Evolutionary conservation across 2,888 invertebrate species (phyloP), one percentile per base, ranked within the genome.

Genomic region (Sturmia bella): DNA sequence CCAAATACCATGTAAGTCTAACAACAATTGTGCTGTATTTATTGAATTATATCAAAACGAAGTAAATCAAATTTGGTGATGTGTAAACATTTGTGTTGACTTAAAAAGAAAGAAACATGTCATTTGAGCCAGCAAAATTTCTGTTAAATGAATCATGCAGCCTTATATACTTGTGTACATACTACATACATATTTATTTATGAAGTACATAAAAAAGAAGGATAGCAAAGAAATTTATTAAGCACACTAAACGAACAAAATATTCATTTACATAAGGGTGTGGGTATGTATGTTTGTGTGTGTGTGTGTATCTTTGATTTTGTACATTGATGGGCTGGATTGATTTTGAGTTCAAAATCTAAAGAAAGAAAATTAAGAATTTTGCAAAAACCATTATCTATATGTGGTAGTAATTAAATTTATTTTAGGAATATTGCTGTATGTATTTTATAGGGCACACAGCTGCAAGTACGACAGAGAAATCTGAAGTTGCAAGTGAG

Each of bases 401-500:
- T n/a, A n/a, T n/a, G n/a, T n/a, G n/a, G n/a, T n/a, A n/a, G n/a
- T n/a, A n/a, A n/a, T n/a, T n/a, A n/a, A n/a, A n/a, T n/a, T n/a
- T n/a, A n/a, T n/a, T n/a, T n/a, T n/a, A n/a, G n/a, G n/a, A n/a
- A n/a, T n/a, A n/a, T n/a, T n/a, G n/a, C n/a, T n/a, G n/a, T n/a
- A n/a, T n/a, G n/a, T n/a, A n/a, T n/a, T n/a, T 24, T 27, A 43
- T 9, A 24, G 41, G 17, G 19, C 19, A 52, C 32, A 43, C 32
- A 43, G 13, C 43, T 43, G 21, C 59, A 13, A 61, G 27, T 15
- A 66, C 32, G 15, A 70, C 15, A 45, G 27, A 24, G 6, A 11
- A 69, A 77, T 45, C 45, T 73, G 74, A 78, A 82, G 82, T 82
- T 78, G 66, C 74, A 77, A 82, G 64, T 82, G 82, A 82, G 57